Base-by-base conservation (phyloP, 2,113 vertebrate genomes). In the Sigmodon hispidus region DNA sequence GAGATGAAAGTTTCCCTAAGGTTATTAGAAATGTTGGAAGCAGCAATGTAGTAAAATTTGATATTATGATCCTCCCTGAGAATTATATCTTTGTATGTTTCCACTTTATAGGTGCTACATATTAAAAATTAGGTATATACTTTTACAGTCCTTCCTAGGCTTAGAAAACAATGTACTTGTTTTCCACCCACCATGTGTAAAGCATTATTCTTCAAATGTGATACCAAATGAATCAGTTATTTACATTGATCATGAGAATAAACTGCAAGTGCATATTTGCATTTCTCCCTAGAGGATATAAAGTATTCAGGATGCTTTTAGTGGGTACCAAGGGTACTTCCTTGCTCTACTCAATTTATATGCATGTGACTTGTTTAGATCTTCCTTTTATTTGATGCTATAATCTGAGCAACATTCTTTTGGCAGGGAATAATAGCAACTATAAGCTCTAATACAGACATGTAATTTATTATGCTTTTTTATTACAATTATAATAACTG, bases 1-100 rank as follows among this genome's bases (percentile, higher is more conserved):
- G 92, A 92, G 84, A 93, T 79, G 48, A 86, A 96, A 87, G 57
- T 96, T 96, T 95, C 86, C 86, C 72, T 59, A 93, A 73, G 45
- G 61, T 93, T 79, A 97, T 13, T 88, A 6, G 43, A 80, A 92
- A 93, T 72, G 17, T 69, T 91, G 22, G 93, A 89, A 96, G 45
- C 16, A 92, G 55, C 45, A 63, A 10, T 83, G 36, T 45, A 80
- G 91, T 45, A 4, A 61, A 57, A 94, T 94, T 95, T 97, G 93
- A 91, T 83, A 90, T 84, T 69, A 79, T 89, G 87, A 77, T 69
- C 31, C 9, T 31, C 34, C 36, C 57, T 80, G 55, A 93, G 89
- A 94, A 65, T 80, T 87, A 72, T 15, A 45, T 12, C 11, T 95
- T 17, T 73, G 11, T 67, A 13, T 45, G 40, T 59, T 88, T 34